Evolutionary conservation across 2,888 invertebrate species (phyloP).

Genomic region (Hymenopus coronatus): DNA sequence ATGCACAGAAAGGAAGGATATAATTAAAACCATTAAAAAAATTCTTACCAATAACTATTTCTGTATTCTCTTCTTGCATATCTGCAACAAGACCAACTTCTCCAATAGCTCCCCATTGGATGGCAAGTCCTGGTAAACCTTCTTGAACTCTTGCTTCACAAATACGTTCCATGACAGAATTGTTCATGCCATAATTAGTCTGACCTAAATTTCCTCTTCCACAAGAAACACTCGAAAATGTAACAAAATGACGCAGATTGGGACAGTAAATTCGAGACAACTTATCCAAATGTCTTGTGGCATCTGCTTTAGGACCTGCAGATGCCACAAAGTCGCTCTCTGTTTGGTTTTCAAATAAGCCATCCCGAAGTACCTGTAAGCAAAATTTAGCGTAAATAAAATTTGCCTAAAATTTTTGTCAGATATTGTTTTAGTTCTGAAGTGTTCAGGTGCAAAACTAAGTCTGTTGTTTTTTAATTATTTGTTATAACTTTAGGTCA

Average conservation of each 20-base stretch:
- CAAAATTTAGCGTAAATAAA: neutral
- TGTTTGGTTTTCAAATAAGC: slow-evolving; percentile 74
- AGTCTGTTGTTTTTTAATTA: too few species aligned
- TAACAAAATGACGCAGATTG: slow-evolving; percentile 68
- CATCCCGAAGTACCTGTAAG: slow-evolving; percentile 59
- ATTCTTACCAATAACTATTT: slow-evolving; percentile 59
- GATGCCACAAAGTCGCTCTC: slow-evolving; percentile 65
- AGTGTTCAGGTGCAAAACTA: neutral
- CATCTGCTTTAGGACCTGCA: slow-evolving; percentile 75
- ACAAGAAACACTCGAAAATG: slow-evolving; percentile 89
- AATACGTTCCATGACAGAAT: slow-evolving; percentile 86
- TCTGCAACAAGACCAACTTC: slow-evolving; percentile 70
- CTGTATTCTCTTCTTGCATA: slow-evolving; percentile 61
- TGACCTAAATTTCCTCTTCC: slow-evolving; percentile 91
- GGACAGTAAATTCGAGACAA: slow-evolving; percentile 59
- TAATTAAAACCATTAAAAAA: too few species aligned
- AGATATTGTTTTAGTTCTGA: neutral
- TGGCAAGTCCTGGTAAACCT: slow-evolving; percentile 75
- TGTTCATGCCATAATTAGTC: slow-evolving; percentile 86
- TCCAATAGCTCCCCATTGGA: slow-evolving; percentile 93
- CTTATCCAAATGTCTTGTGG: slow-evolving; percentile 74
- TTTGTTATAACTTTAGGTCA: too few species aligned
- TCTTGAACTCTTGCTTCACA: slow-evolving; percentile 69
- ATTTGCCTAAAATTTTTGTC: neutral
- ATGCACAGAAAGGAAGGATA: too few species aligned